These are phyloP conservation scores for Dryobotodes eremita DNA, from an alignment of 2,888 invertebrate genomes.

Conservation along the genomic window DNA sequence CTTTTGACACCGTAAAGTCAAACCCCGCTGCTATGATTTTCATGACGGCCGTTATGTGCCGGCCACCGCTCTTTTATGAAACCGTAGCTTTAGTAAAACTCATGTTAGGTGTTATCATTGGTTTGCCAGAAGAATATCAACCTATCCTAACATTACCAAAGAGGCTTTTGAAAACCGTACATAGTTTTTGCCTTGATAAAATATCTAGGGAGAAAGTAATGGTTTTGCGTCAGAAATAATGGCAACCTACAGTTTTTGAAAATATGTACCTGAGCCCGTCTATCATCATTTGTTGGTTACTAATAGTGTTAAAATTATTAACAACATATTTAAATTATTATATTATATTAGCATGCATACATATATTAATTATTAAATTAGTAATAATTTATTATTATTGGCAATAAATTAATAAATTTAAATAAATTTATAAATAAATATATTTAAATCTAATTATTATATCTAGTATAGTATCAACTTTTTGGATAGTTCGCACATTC, in stretches of 20 bases:
- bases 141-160: background rate
- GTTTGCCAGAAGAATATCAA: background rate
- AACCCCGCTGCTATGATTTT: background rate
- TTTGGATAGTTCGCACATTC: constrained; percentile 25
- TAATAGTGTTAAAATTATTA: constrained; percentile 16
- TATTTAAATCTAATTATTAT: constrained; percentile 30
- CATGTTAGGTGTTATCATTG: background rate
- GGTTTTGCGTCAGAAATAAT: background rate
- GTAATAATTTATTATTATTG: constrained; percentile 39
- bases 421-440: constrained; percentile 27
- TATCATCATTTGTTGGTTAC: constrained; percentile 27
- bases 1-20: background rate
- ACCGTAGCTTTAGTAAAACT: background rate
- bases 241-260: background rate
- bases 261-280: constrained; percentile 45
- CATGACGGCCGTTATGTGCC: background rate
- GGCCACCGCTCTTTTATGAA: background rate
- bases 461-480: constrained; percentile 16
- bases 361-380: constrained; percentile 25
- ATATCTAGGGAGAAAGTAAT: background rate
- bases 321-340: constrained; percentile 28
- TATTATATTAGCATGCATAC: constrained; percentile 33
- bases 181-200: background rate
- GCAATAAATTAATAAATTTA: constrained; percentile 36
- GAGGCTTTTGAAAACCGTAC: background rate